A percentile compares a stretch with the other conserved stretches of the same genome.
Evolutionary conservation across 1,140 invertebrate genomes (phyloP).

Genomic region (Tetramorium simillimum): DNA sequence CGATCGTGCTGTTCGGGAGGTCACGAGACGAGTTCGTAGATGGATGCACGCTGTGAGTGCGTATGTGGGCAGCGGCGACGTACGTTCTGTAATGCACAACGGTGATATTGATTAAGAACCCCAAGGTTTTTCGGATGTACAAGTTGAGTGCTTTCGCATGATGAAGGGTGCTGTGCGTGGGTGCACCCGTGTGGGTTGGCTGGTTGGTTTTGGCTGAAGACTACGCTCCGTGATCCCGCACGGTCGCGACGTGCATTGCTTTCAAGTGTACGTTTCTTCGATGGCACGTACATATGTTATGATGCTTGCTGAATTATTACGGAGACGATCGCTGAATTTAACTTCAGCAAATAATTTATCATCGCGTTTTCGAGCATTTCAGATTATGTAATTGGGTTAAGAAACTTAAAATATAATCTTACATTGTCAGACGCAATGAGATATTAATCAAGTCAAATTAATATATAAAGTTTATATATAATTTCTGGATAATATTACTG

Average conservation of each 20-base stretch:
- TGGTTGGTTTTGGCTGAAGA: slow-evolving; percentile 20
- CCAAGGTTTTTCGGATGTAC: slow-evolving; percentile 48
- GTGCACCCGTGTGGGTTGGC: background rate
- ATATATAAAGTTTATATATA: background rate
- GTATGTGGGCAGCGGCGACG: slow-evolving; percentile 39
- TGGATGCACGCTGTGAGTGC: background rate
- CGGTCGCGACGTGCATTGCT: slow-evolving; percentile 3
- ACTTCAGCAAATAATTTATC: slow-evolving; percentile 3
- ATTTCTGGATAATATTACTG: too few relatives aligned
- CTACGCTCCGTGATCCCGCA: background rate
- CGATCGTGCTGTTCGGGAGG: slow-evolving; percentile 16
- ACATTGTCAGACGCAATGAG: background rate
- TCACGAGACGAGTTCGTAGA: background rate
- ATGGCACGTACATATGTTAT: slow-evolving; percentile 10
- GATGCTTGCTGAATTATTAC: slow-evolving; percentile 17
- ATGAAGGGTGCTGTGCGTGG: slow-evolving; percentile 25
- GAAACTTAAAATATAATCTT: too few relatives aligned
- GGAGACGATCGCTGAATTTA: slow-evolving; percentile 15
- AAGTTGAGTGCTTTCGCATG: slow-evolving; percentile 38
- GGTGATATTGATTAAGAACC: slow-evolving; percentile 70
- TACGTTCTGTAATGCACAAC: slow-evolving; percentile 44
- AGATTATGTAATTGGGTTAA: background rate
- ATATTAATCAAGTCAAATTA: background rate
- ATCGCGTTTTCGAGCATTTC: background rate
- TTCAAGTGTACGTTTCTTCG: slow-evolving; percentile 31